Evolutionary conservation across 2,113 vertebrate species (phyloP).

Genomic region (Dicerorhinus sumatrensis): DNA sequence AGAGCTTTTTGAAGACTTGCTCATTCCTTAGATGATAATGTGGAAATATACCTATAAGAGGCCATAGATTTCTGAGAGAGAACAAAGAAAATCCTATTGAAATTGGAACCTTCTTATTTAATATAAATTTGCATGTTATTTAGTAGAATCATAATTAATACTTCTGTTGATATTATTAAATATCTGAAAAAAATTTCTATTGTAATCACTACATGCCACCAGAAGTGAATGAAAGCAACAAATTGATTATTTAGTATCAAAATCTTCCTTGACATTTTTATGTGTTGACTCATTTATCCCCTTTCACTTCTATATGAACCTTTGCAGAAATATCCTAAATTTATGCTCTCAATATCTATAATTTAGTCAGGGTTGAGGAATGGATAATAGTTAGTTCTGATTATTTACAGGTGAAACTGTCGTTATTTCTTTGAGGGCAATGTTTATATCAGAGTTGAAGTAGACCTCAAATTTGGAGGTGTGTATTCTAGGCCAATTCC

Average conservation of each 20-base stretch:
- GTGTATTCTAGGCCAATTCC: neutral
- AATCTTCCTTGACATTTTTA: conserved; percentile 15
- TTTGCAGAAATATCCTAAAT: neutral
- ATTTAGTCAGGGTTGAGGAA: neutral
- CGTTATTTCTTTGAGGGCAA: neutral
- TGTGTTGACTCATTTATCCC: neutral
- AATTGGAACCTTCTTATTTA: conserved; percentile 17
- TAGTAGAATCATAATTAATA: conserved; percentile 30
- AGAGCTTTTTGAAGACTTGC: neutral
- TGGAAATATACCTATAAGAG: conserved; percentile 35
- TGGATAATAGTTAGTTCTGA: neutral
- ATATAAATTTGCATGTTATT: conserved; percentile 25
- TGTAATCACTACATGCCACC: neutral
- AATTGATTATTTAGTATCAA: neutral
- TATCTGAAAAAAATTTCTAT: neutral
- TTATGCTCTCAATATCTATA: neutral
- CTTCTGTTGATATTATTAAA: conserved; percentile 34
- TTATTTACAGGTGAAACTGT: neutral
- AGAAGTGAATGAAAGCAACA: neutral
- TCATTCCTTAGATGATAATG: neutral
- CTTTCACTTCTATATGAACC: neutral
- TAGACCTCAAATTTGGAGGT: neutral
- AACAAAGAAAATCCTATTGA: neutral
- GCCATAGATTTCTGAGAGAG: neutral
- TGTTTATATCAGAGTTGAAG: neutral